Evolutionary conservation across 1,140 invertebrate genomes (phyloP).

Genomic region (Coelopa frigida): DNA sequence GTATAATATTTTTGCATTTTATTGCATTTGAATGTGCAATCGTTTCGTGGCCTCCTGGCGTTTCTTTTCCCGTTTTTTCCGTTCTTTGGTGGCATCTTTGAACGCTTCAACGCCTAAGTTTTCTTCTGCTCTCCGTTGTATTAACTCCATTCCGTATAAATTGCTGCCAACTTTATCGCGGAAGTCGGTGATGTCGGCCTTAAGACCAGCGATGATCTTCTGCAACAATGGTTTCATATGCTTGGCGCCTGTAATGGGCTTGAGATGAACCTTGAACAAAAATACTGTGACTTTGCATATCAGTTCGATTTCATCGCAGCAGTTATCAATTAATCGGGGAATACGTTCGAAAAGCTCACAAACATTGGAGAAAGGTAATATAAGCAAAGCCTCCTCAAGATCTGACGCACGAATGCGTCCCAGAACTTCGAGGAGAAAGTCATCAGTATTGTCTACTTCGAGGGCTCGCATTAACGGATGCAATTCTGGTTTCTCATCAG

Average conservation of each 20-base stretch:
- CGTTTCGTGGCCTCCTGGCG: constrained; percentile 65
- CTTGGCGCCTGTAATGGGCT: constrained; percentile 66
- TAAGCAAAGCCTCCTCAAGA: constrained; percentile 78
- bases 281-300: constrained; percentile 68
- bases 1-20: no score
- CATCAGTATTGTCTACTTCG: constrained; percentile 60
- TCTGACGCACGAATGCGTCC: constrained; percentile 75
- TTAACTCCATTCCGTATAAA: constrained; percentile 69
- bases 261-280: constrained; percentile 77
- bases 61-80: constrained; percentile 61
- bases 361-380: constrained; percentile 77
- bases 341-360: constrained; percentile 70
- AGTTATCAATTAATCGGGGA: constrained; percentile 56
- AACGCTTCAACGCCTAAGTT: constrained; percentile 76
- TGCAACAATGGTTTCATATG: constrained; percentile 60
- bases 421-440: constrained; percentile 76
- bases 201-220: constrained; percentile 25
- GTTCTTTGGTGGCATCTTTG: constrained; percentile 63
- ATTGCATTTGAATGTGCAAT: constrained; percentile 20
- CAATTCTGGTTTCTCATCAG: constrained; percentile 45
- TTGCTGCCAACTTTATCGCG: constrained; percentile 85
- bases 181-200: constrained; percentile 23
- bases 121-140: constrained; percentile 72
- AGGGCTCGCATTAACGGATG: constrained; percentile 74
- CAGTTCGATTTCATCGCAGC: constrained; percentile 67